A percentile compares a stretch with the other conserved stretches of the same genome.
These are phyloP conservation scores for Upupa epops DNA, from an alignment of 2,113 vertebrate genomes.

Conservation along the genomic window DNA sequence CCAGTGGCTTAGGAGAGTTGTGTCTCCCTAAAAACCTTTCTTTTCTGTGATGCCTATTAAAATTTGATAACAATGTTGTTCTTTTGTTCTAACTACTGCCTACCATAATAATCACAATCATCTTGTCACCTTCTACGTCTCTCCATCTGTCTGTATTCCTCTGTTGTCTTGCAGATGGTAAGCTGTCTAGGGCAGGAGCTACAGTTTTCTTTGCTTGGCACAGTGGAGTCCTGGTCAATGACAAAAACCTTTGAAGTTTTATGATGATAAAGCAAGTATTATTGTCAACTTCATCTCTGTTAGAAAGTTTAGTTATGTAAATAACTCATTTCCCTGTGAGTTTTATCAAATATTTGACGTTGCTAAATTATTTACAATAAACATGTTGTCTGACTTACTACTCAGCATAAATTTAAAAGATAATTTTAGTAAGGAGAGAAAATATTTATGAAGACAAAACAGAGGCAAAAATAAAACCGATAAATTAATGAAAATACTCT, in stretches of 20 bases:
- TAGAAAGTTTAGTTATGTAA: slow-evolving; percentile 32
- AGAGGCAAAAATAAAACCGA: slow-evolving; percentile 6
- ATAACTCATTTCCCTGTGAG: not conserved
- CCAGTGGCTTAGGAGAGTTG: not conserved
- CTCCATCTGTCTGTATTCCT: not conserved
- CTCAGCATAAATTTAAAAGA: slow-evolving; percentile 53
- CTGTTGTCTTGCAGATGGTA: slow-evolving; percentile 28
- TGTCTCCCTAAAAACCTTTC: not conserved
- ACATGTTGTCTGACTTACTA: not conserved
- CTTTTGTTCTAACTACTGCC: not conserved
- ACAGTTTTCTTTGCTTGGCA: slow-evolving; percentile 10
- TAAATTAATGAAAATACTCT: slow-evolving; percentile 37
- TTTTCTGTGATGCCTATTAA: not conserved
- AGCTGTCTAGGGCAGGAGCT: slow-evolving; percentile 13
- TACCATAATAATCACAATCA: not conserved
- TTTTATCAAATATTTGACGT: slow-evolving; percentile 36
- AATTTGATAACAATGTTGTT: not conserved
- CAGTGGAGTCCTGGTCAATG: not conserved
- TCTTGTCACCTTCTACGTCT: slow-evolving; percentile 18
- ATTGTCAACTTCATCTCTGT: not conserved
- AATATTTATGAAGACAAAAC: slow-evolving; percentile 50
- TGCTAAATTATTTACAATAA: slow-evolving; percentile 21
- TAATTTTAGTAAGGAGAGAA: slow-evolving; percentile 29
- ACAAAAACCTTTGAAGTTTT: slow-evolving; percentile 19
- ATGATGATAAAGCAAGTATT: slow-evolving; percentile 34